Conservation (phyloP, 2,888 invertebrate genomes). For the Monoplex corrugatus region DNA sequence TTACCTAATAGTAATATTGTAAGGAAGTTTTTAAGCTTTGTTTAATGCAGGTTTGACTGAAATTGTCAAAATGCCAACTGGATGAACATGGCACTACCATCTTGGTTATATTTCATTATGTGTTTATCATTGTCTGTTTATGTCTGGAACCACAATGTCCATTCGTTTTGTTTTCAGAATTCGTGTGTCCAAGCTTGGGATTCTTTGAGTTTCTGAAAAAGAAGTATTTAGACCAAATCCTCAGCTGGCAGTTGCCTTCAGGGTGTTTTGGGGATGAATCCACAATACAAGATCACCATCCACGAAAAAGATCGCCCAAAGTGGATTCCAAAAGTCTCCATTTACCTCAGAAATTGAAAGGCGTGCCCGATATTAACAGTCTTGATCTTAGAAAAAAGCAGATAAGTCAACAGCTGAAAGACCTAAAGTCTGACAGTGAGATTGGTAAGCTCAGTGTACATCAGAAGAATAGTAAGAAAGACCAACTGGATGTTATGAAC, state of each 20-base stretch:
- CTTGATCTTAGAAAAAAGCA: constrained; percentile 37
- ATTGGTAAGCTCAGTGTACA: background rate
- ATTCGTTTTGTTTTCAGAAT: constrained; percentile 71
- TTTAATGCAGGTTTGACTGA: too few species aligned
- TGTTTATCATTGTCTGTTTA: background rate
- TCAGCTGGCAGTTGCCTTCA: constrained; percentile 74
- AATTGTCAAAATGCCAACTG: too few species aligned
- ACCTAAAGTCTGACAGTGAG: background rate
- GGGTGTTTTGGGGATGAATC: constrained; percentile 76
- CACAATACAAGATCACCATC: background rate
- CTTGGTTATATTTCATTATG: too few species aligned
- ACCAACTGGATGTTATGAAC: background rate
- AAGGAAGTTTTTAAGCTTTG: too few species aligned
- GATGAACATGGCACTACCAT: too few species aligned
- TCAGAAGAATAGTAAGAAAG: background rate
- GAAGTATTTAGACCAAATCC: constrained; percentile 75
- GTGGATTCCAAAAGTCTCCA: background rate
- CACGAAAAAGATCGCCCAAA: background rate
- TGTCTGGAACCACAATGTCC: background rate
- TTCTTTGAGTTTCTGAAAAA: constrained; percentile 77
- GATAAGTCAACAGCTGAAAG: constrained; percentile 2
- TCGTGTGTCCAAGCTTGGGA: constrained; percentile 79
- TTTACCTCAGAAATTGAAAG: background rate
- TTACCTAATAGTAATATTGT: too few species aligned
- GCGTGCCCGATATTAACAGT: background rate